Percentiles rank a stretch among this genome's conserved stretches.
phyloP scores from a whole-genome alignment of 1,140 invertebrate species.

The Popillia japonica region DNA sequence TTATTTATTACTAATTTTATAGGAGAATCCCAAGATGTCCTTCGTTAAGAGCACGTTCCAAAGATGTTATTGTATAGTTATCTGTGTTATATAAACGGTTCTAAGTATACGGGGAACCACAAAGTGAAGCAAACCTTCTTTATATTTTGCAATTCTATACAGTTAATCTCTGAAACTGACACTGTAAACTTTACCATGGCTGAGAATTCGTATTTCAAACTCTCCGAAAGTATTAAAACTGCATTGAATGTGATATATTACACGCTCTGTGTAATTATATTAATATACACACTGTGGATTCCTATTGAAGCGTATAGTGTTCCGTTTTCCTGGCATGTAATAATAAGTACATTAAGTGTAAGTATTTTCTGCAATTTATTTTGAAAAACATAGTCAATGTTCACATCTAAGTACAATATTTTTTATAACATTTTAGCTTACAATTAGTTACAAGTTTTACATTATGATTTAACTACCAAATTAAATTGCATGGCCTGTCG shows the following conservation, averaged over 20 bases:
- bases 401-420: no score
- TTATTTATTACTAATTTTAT: no score
- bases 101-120: background rate
- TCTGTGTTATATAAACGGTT: no score
- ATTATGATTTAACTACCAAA: no score
- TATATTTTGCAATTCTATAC: background rate
- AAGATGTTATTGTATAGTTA: no score
- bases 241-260: background rate
- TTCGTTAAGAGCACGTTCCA: no score
- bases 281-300: background rate
- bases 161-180: background rate
- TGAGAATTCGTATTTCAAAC: background rate
- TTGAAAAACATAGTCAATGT: no score
- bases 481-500: no score
- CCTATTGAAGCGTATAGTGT: background rate
- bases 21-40: no score
- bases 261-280: background rate
- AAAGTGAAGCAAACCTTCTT: background rate
- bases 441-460: no score
- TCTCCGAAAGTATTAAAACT: background rate
- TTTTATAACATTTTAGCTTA: no score
- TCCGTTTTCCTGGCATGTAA: background rate
- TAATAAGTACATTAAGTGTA: slow-evolving; percentile 12
- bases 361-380: background rate
- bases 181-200: background rate